phyloP scores from a whole-genome alignment of 2,888 invertebrate species.

The Arenicola marina region DNA sequence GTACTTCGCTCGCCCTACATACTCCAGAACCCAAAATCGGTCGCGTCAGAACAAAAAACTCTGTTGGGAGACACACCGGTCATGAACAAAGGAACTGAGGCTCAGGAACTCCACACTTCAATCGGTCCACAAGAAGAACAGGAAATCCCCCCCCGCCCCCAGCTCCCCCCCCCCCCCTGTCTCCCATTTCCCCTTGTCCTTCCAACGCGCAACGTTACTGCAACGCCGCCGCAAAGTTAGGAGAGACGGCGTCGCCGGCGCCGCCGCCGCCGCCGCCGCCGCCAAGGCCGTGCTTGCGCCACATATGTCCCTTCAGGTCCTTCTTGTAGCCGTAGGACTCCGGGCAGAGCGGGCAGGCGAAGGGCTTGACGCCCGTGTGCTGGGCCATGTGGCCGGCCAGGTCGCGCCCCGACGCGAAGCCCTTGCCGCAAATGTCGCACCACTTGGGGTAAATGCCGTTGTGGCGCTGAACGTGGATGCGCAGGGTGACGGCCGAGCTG shows the following conservation, averaged over 20 bases:
- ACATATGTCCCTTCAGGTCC: background rate
- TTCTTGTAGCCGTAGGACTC: background rate
- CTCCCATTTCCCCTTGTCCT: no score
- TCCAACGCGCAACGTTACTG: background rate
- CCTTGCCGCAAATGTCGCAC: slow-evolving; percentile 12
- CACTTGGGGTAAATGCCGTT: slow-evolving; percentile 6
- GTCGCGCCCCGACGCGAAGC: slow-evolving; percentile 1
- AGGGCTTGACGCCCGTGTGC: background rate
- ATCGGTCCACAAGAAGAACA: no score
- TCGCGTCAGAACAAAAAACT: no score
- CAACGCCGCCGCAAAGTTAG: background rate
- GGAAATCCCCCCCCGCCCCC: no score
- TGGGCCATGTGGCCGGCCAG: background rate
- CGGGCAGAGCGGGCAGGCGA: background rate
- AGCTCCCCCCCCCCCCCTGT: no score
- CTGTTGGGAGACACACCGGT: no score
- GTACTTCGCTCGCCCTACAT: no score
- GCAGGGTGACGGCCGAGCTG: background rate
- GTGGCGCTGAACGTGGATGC: slow-evolving; percentile 9
- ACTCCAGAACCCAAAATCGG: no score
- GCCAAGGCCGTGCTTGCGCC: background rate
- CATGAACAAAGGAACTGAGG: no score
- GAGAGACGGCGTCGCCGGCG: background rate
- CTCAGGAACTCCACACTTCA: no score
- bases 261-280: background rate